Conservation (phyloP, 2,888 invertebrate species). For the Lasioglossum vierecki region DNA sequence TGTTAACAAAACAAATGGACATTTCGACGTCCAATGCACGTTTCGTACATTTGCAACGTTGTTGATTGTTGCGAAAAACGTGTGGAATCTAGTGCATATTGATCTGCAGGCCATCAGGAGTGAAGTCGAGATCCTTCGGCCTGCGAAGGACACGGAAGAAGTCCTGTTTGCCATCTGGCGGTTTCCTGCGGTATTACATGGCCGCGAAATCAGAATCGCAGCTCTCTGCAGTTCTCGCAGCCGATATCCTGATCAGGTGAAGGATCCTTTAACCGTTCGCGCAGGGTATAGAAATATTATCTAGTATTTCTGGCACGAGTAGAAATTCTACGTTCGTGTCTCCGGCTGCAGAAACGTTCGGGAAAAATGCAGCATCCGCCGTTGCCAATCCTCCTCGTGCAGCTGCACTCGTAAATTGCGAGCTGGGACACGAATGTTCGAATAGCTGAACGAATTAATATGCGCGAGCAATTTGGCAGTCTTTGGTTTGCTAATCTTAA, state of each 20-base stretch:
- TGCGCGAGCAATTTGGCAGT: conserved; percentile 65
- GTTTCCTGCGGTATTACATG: conserved; percentile 76
- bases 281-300: conserved; percentile 38
- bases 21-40: background rate
- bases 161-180: conserved; percentile 83
- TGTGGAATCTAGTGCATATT: conserved; percentile 37
- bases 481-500: conserved; percentile 54
- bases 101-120: conserved; percentile 45
- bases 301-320: conserved; percentile 23
- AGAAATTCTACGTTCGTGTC: conserved; percentile 32
- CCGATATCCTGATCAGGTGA: conserved; percentile 76
- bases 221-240: conserved; percentile 80
- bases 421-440: conserved; percentile 37
- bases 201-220: conserved; percentile 73
- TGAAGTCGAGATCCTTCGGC: conserved; percentile 40
- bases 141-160: conserved; percentile 71
- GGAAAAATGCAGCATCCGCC: conserved; percentile 27
- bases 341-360: background rate
- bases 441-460: conserved; percentile 60
- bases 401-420: conserved; percentile 69
- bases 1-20: background rate
- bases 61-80: background rate
- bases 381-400: conserved; percentile 42
- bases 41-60: background rate
- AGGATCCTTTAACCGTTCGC: conserved; percentile 21